A percentile compares a stretch with the other conserved stretches of the same genome.
Conservation (phyloP, 2,797 vertebrate species). For the Onychomys torridus region DNA sequence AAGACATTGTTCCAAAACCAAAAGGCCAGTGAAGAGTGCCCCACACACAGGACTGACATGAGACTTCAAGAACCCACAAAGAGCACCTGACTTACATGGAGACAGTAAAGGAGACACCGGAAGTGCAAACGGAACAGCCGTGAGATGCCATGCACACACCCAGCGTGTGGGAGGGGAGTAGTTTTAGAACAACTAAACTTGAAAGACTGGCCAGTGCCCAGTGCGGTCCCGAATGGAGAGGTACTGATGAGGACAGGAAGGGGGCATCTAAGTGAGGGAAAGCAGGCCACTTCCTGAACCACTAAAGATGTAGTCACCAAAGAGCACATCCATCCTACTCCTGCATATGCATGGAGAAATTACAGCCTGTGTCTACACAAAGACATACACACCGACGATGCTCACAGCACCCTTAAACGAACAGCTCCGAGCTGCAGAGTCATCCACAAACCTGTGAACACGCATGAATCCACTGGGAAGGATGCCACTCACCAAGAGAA, state of each 20-base stretch:
- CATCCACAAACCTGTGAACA: not conserved
- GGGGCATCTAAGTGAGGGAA: not conserved
- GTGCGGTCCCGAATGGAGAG: not conserved
- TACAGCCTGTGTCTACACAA: not conserved
- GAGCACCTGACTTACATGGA: not conserved
- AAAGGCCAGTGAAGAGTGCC: constrained; percentile 1
- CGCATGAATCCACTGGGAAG: not conserved
- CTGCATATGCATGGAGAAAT: not conserved
- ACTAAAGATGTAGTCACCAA: not conserved
- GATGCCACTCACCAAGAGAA: not conserved
- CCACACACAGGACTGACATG: not conserved
- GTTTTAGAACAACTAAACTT: not conserved
- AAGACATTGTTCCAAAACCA: not conserved
- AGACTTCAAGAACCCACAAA: constrained; percentile 2
- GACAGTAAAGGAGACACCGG: not conserved
- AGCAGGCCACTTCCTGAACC: not conserved
- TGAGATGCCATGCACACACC: not conserved
- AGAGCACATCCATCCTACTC: not conserved
- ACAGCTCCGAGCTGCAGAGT: constrained; percentile 10
- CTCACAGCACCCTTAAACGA: not conserved
- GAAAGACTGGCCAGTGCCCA: not conserved
- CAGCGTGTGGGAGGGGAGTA: not conserved
- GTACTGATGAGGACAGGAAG: not conserved
- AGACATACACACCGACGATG: not conserved
- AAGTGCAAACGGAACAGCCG: not conserved